Evolutionary conservation across 1,140 invertebrate species (phyloP).

Genomic region (Berghia stephanieae): DNA sequence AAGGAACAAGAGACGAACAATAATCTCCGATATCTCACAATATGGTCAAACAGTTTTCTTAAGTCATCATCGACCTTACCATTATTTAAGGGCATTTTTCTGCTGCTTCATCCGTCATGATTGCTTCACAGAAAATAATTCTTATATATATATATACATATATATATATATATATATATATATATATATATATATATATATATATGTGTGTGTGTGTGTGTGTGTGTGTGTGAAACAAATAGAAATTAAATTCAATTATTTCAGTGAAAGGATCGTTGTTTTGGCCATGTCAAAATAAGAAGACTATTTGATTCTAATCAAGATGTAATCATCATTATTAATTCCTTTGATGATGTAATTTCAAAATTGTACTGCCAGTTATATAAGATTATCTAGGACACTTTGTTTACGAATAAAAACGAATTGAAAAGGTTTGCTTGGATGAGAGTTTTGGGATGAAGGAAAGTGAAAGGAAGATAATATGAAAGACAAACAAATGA

Average conservation of each 20-base stretch:
- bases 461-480: not conserved
- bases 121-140: not conserved
- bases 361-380: too few species aligned
- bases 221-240: too few species aligned
- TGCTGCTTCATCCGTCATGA: not conserved
- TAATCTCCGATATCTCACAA: not conserved
- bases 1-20: not conserved
- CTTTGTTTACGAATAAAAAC: not conserved
- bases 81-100: not conserved
- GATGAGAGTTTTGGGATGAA: not conserved
- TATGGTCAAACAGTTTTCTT: not conserved
- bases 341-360: too few species aligned
- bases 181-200: not conserved
- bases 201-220: not conserved
- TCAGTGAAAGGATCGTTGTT: too few species aligned
- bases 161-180: not conserved
- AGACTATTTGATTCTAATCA: too few species aligned
- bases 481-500: not conserved
- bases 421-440: not conserved
- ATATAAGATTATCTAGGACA: too few species aligned
- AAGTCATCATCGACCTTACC: not conserved
- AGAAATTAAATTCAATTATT: too few species aligned
- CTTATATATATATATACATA: not conserved
- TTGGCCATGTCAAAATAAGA: too few species aligned
- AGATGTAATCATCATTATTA: too few species aligned